Base-by-base conservation (phyloP, 2,888 invertebrate genomes). In the Sarcophaga variegata region DNA sequence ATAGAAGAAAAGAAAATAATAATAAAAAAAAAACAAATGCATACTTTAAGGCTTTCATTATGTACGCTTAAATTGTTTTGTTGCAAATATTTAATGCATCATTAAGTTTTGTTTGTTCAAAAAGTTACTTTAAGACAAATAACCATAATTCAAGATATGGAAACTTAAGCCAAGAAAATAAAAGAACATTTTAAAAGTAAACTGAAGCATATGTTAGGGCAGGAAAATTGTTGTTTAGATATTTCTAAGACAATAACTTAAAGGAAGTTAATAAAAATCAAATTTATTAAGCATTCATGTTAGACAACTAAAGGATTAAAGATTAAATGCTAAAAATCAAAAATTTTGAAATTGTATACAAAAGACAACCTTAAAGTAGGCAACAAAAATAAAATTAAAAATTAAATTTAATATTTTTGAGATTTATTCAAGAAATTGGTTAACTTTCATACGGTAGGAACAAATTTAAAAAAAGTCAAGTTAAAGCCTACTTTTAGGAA, bases 71-170 rank as follows among this genome's bases (percentile, higher is more conserved):
- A 70, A 70, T 75, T 80, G 66, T 75, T 70, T 64, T 80, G 54
- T 70, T 37, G 76, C 25, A 85, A 72, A 80, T 77, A 83, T 85
- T 81, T 71, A 75, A 80, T 80, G 70, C 69, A 76, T 76, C 84
- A 85, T 85, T 81, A 76, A 25, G 27, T 81, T 81, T 71, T 81
- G 59, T 84, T 75, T 83, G 79, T 62, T 60, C 20, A 83, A 78
- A 76, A 76, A 76, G 25, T 82, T 70, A 64, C 59, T 70, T 63
- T 22, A 82, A 69, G 67, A 59, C 20, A 62, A 49, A 75, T n/a
- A 75, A 37, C 62, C 67, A 49, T 27, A 67, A 71, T 20, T 45
- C 45, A 4, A 47, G 22, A 45, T 45, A 45, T 59, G 54, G 37
- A 1, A 5, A 45, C 25, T 22, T 4, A 45, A 49, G 27, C 4